These are phyloP conservation scores for Metacarcinus magister DNA, from an alignment of 2,888 invertebrate genomes.

Conservation along the genomic window DNA sequence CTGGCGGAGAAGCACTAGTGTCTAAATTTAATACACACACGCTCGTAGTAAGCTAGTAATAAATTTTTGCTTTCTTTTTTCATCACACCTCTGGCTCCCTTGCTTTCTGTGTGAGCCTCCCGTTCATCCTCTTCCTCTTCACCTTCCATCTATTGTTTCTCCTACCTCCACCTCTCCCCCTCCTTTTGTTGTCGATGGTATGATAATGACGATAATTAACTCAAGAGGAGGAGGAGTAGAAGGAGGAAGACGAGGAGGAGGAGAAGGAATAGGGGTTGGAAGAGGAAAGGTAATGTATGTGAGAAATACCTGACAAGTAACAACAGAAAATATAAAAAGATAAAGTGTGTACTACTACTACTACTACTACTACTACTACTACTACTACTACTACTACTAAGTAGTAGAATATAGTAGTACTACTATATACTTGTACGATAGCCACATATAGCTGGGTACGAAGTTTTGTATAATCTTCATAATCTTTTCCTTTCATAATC, in stretches of 20 bases:
- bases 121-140: too few species aligned
- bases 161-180: not conserved
- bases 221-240: not conserved
- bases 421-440: too few species aligned
- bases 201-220: constrained; percentile 3
- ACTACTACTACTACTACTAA: not conserved
- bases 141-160: not conserved
- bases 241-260: not conserved
- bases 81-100: not conserved
- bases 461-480: not conserved
- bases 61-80: not conserved
- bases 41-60: not conserved
- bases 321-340: not conserved
- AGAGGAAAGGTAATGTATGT: not conserved
- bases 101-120: not conserved
- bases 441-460: not conserved
- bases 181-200: constrained; percentile 22
- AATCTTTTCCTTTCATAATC: not conserved
- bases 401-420: not conserved
- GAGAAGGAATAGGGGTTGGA: not conserved
- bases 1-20: not conserved
- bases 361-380: not conserved
- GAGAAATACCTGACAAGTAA: not conserved
- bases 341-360: not conserved
- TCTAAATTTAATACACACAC: constrained; percentile 29